A percentile compares a stretch with the other conserved stretches of the same genome.
Evolutionary conservation across 1,140 invertebrate genomes (phyloP).

Genomic region (Manduca sexta): DNA sequence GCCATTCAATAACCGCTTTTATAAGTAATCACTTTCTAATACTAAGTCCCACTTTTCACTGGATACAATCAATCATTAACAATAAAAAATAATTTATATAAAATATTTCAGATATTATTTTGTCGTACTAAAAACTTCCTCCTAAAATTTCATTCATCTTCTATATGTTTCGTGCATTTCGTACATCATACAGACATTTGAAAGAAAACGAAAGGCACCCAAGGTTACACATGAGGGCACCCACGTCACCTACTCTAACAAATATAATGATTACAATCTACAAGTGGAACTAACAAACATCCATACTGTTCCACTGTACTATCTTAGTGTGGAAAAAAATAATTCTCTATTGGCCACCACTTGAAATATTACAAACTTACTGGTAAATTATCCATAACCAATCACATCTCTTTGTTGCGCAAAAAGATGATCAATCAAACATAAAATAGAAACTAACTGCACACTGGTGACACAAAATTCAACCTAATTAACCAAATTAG

Average conservation of each 20-base stretch:
- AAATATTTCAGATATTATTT: slow-evolving; percentile 55
- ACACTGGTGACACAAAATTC: too few relatives aligned
- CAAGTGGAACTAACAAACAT: slow-evolving; percentile 38
- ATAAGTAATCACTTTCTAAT: slow-evolving; percentile 49
- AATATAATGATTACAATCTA: slow-evolving; percentile 64
- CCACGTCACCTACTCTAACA: slow-evolving; percentile 72
- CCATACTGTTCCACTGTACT: slow-evolving; percentile 36
- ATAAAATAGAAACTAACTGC: too few relatives aligned
- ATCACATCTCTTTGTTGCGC: too few relatives aligned
- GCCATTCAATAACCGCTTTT: slow-evolving; percentile 38
- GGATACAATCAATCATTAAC: slow-evolving; percentile 63
- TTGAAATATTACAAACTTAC: neutral
- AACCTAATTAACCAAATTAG: too few relatives aligned
- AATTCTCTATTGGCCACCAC: slow-evolving; percentile 18
- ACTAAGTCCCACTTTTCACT: slow-evolving; percentile 65
- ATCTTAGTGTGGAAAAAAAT: slow-evolving; percentile 19
- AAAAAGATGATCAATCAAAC: too few relatives aligned
- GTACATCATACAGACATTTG: slow-evolving; percentile 74
- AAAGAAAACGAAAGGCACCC: slow-evolving; percentile 69
- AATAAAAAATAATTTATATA: slow-evolving; percentile 68
- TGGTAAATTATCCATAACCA: too few relatives aligned
- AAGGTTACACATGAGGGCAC: slow-evolving; percentile 66
- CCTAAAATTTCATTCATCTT: slow-evolving; percentile 67
- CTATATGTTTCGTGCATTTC: slow-evolving; percentile 76
- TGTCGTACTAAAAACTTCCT: slow-evolving; percentile 41